Evolutionary conservation across 2,113 vertebrate species (phyloP).

Genomic region (Misgurnus mizolepis): DNA sequence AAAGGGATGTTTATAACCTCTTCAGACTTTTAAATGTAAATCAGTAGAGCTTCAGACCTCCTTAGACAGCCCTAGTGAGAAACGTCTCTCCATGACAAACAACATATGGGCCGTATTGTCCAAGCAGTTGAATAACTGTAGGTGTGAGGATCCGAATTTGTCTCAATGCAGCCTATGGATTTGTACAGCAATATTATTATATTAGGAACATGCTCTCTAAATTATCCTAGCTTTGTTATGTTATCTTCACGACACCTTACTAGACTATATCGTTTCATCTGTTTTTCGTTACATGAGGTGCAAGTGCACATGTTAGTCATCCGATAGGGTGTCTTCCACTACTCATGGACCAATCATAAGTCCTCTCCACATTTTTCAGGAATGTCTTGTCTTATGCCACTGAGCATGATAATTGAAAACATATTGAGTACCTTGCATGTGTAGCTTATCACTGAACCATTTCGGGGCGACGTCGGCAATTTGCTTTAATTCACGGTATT

Average conservation of each 20-base stretch:
- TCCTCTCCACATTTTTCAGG: slow-evolving; percentile 10
- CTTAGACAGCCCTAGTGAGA: slow-evolving; percentile 32
- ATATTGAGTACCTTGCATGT: slow-evolving; percentile 37
- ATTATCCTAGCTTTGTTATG: slow-evolving; percentile 36
- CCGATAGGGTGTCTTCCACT: slow-evolving; percentile 33
- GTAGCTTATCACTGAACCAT: slow-evolving; percentile 32
- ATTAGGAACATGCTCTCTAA: slow-evolving; percentile 32
- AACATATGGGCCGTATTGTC: slow-evolving; percentile 17
- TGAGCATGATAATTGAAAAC: slow-evolving; percentile 53
- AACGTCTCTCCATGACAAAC: slow-evolving; percentile 6
- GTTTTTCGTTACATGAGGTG: slow-evolving; percentile 51
- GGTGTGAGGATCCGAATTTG: slow-evolving; percentile 5
- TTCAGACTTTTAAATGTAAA: slow-evolving; percentile 17
- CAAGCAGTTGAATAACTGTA: slow-evolving; percentile 26
- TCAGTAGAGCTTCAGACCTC: slow-evolving; percentile 4
- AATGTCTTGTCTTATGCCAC: slow-evolving; percentile 49
- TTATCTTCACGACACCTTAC: slow-evolving; percentile 49
- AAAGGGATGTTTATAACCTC: slow-evolving; percentile 2
- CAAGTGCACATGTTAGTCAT: slow-evolving; percentile 52
- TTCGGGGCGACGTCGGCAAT: slow-evolving; percentile 11
- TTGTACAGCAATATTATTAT: not conserved
- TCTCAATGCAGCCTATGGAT: not conserved
- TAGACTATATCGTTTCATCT: slow-evolving; percentile 41
- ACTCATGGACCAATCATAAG: slow-evolving; percentile 32
- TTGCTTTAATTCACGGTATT: slow-evolving; percentile 43